Percentiles rank a stretch among this genome's conserved stretches.
phyloP scores from a whole-genome alignment of 2,888 invertebrate genomes.

The Didymodactylos carnosus region DNA sequence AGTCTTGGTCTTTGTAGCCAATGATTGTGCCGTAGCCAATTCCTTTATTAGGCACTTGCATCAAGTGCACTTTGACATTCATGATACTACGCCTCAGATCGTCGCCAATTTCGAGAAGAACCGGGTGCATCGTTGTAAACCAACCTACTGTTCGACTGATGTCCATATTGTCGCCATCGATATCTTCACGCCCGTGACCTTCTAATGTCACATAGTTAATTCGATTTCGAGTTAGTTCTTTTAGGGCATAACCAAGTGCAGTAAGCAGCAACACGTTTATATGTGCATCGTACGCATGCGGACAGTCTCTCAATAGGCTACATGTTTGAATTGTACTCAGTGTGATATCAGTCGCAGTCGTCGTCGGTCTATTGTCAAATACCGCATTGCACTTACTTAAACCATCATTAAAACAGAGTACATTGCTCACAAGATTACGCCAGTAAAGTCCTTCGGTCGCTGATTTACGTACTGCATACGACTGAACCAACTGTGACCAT shows the following conservation, averaged over 20 bases:
- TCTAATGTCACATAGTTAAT: neutral
- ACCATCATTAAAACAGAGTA: neutral
- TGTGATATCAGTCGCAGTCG: neutral
- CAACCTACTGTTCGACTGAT: neutral
- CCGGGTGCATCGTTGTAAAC: neutral
- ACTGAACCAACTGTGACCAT: neutral
- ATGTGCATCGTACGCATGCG: neutral
- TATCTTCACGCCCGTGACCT: neutral
- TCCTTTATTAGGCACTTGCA: neutral
- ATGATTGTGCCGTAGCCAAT: neutral
- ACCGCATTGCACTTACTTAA: neutral
- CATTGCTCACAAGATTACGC: neutral
- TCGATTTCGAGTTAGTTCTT: neutral
- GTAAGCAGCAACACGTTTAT: neutral
- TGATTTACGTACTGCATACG: neutral
- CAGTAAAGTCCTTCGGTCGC: neutral
- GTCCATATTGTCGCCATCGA: neutral
- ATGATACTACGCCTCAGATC: neutral
- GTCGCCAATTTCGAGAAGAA: neutral
- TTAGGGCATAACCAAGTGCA: neutral
- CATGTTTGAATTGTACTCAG: neutral
- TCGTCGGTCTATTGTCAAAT: neutral
- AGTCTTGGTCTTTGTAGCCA: neutral
- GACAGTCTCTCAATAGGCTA: neutral
- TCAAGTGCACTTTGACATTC: neutral